Percentiles rank a stretch among this genome's conserved stretches.
Conservation (phyloP, 2,888 invertebrate species). For the Clepsis dumicolana region DNA sequence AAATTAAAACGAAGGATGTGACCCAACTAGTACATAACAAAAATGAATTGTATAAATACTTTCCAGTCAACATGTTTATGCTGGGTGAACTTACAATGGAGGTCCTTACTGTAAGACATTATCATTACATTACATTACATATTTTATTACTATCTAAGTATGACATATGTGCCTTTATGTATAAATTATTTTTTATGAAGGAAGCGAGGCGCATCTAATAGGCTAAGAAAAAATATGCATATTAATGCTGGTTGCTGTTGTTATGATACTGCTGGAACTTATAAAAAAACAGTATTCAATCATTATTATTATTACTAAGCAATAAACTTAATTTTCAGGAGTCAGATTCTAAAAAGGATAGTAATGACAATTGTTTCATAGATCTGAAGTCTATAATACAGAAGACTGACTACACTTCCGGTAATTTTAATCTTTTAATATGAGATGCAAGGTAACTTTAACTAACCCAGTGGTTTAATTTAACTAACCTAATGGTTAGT, state of each 20-base stretch:
- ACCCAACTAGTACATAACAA: slow-evolving; percentile 56
- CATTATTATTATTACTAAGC: background rate
- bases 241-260: no score
- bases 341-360: slow-evolving; percentile 34
- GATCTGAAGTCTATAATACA: slow-evolving; percentile 66
- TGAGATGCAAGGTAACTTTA: no score
- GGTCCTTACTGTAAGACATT: slow-evolving; percentile 59
- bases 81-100: slow-evolving; percentile 71
- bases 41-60: slow-evolving; percentile 60
- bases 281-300: background rate
- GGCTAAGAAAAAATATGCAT: no score
- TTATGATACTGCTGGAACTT: background rate
- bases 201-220: no score
- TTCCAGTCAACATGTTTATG: slow-evolving; percentile 72
- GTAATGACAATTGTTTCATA: slow-evolving; percentile 59
- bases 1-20: slow-evolving; percentile 55
- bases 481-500: no score
- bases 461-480: no score
- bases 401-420: slow-evolving; percentile 56
- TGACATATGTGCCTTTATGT: no score
- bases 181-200: no score
- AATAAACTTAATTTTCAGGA: slow-evolving; percentile 44
- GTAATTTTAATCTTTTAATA: slow-evolving; percentile 52
- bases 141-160: background rate
- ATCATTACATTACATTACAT: background rate